phyloP scores from a whole-genome alignment of 1,140 invertebrate genomes.

The Neotoxoptera formosana region DNA sequence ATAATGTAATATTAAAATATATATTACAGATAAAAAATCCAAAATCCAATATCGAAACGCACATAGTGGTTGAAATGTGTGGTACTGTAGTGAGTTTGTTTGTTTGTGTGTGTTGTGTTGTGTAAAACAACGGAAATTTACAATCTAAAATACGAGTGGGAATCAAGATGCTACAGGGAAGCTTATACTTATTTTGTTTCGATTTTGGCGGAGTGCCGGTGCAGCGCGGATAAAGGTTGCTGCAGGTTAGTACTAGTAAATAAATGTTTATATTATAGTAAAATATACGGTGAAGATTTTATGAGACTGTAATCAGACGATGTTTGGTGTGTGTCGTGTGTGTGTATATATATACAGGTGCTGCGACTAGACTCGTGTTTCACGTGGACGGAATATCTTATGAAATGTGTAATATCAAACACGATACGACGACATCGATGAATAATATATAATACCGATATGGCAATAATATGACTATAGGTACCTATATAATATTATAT shows the following conservation, averaged over 20 bases:
- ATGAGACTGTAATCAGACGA: background rate
- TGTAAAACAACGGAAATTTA: background rate
- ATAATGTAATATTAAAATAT: background rate
- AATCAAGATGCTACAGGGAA: background rate
- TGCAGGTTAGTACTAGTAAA: background rate
- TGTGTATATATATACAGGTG: background rate
- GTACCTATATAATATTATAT: too few relatives aligned
- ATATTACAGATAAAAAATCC: background rate
- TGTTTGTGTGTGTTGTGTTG: too few relatives aligned
- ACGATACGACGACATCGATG: background rate
- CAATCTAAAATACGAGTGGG: background rate
- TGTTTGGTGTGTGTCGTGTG: background rate
- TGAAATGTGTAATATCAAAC: background rate
- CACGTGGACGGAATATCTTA: conserved; percentile 12
- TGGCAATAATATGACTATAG: too few relatives aligned
- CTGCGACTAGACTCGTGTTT: background rate
- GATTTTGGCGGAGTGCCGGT: background rate
- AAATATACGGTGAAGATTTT: background rate
- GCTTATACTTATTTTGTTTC: background rate
- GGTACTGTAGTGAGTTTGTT: too few relatives aligned
- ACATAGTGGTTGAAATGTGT: background rate
- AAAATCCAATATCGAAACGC: background rate
- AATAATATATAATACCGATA: background rate
- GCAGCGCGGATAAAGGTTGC: background rate
- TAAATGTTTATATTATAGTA: background rate